Evolutionary conservation across 2,797 vertebrate species (phyloP), one percentile per base, ranked within the genome.

Genomic region (Anisognathus igniventris): DNA sequence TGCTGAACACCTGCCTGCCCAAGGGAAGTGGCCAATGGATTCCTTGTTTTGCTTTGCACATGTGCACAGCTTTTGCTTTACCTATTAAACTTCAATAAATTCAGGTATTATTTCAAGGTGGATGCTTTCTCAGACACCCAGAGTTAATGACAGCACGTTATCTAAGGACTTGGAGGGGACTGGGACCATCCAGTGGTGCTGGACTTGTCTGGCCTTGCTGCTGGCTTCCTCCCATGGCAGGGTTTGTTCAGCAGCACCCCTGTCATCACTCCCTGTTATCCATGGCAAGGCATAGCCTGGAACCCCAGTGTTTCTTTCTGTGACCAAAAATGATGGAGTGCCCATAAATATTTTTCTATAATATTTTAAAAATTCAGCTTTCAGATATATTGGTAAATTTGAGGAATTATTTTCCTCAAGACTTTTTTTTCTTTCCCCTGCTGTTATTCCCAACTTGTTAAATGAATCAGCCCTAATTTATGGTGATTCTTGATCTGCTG

Each of bases 1-100:
- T 62, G 20, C 20, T 76, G 71, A 70, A 22, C n/a, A 15, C 14
- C 23, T 50, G 20, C 37, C 42, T 68, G 42, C 9, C 39, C 12
- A 18, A 7, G 71, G 35, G 48, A 50, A 33, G 23, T 25, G 24
- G 24, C 25, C 37, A 39, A 44, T 2, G 10, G 12, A 39, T 22
- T 57, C 21, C 8, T 24, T 62, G 37, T 16, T 89, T 50, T 57
- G 25, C 24, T 30, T 44, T 39, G 37, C 14, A 15, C 0, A 0
- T 15, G 20, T 15, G 23, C 28, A 44, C n/a, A 33, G 6, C 9
- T 70, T 70, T 56, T 50, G 11, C 7, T 75, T 70, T 56, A 16
- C 7, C 14, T 39, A 14, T 70, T 70, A 39, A 66, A 70, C 28
- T 51, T 77, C 61, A 76, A 27, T 54, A 90, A 73, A n/a, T 31